Percentiles rank a stretch among this genome's conserved stretches.
Evolutionary conservation across 2,113 vertebrate genomes (phyloP).

Genomic region (Elgaria multicarinata): DNA sequence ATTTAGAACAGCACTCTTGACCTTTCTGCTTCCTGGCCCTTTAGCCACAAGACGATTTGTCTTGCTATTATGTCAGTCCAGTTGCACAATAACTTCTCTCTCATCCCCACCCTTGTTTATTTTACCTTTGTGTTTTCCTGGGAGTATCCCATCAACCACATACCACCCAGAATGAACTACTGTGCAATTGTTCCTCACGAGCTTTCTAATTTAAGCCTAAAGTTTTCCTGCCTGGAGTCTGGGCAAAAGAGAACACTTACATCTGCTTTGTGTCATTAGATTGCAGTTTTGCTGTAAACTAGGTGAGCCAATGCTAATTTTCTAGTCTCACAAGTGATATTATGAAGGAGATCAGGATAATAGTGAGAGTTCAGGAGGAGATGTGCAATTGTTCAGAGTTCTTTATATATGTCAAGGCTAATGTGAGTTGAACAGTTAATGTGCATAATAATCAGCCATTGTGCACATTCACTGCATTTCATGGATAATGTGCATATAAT

Average conservation of each 20-base stretch:
- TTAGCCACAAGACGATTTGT: background rate
- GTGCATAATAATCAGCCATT: too few species aligned
- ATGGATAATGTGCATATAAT: too few species aligned
- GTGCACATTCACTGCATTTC: too few species aligned
- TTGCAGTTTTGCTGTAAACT: background rate
- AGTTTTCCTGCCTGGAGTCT: background rate
- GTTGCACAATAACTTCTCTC: background rate
- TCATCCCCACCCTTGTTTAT: background rate
- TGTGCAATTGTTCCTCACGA: background rate
- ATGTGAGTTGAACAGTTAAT: too few species aligned
- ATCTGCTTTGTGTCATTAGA: background rate
- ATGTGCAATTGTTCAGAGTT: too few species aligned
- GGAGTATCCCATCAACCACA: background rate
- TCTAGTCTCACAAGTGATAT: background rate
- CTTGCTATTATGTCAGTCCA: conserved; percentile 6
- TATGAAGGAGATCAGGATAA: too few species aligned
- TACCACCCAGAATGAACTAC: background rate
- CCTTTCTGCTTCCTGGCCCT: background rate
- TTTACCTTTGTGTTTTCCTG: conserved; percentile 13
- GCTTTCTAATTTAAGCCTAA: background rate
- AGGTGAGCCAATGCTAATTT: background rate
- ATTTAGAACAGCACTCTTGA: background rate
- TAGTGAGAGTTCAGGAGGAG: too few species aligned
- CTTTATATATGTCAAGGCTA: too few species aligned
- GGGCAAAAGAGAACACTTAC: background rate